Evolutionary conservation across 2,888 invertebrate genomes (phyloP).

Genomic region (Parascotia fuliginaria): DNA sequence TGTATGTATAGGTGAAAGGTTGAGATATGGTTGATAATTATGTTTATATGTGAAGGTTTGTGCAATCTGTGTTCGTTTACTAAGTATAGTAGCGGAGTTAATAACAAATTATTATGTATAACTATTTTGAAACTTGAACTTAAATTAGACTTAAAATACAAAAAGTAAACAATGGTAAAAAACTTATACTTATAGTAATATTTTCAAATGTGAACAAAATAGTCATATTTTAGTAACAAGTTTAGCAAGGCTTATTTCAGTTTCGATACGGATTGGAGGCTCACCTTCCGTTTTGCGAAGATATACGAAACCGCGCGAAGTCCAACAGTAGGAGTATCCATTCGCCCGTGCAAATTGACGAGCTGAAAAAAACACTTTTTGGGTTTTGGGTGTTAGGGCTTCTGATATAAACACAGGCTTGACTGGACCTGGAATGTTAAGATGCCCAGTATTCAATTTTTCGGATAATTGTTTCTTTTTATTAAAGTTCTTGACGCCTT

Average conservation of each 20-base stretch:
- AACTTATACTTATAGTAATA: no score
- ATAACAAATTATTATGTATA: no score
- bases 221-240: background rate
- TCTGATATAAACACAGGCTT: background rate
- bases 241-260: background rate
- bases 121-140: no score
- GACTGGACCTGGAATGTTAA: conserved; percentile 1
- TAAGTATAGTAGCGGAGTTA: no score
- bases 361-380: background rate
- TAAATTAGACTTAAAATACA: no score
- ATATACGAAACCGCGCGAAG: no score
- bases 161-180: no score
- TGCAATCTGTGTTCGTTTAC: no score
- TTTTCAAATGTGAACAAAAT: background rate
- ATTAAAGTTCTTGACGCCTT: background rate
- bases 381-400: background rate
- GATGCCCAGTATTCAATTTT: conserved; percentile 1
- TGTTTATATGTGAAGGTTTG: no score
- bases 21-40: no score
- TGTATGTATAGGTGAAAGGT: no score
- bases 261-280: background rate
- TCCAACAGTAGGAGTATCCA: background rate
- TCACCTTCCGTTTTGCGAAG: background rate
- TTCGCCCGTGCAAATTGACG: background rate
- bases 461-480: background rate